Conservation (phyloP, 2,888 invertebrate genomes). For the Melangyna quadrimaculata region DNA sequence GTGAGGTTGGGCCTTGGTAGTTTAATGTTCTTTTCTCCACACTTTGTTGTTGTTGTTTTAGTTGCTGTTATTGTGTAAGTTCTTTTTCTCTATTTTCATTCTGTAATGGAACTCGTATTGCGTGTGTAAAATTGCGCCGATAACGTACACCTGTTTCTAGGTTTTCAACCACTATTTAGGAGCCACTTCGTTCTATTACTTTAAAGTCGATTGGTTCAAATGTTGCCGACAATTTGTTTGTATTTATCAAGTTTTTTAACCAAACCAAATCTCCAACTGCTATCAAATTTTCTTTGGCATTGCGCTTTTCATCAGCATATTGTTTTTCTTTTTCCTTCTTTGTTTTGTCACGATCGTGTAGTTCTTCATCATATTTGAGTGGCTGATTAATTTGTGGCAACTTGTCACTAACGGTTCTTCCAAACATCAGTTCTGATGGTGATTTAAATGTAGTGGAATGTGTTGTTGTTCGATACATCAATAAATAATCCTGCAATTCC, state of each 20-base stretch:
- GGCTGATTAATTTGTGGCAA: constrained; percentile 55
- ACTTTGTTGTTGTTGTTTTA: background rate
- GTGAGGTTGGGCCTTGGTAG: background rate
- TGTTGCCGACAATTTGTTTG: constrained; percentile 35
- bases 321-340: too few species aligned
- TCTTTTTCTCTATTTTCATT: background rate
- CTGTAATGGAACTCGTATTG: background rate
- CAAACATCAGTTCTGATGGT: constrained; percentile 30
- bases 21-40: background rate
- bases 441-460: constrained; percentile 64
- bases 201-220: constrained; percentile 30
- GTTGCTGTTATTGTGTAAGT: too few species aligned
- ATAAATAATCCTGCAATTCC: background rate
- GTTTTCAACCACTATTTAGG: constrained; percentile 29
- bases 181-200: too few species aligned
- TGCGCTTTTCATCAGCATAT: too few species aligned
- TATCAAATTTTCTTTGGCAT: constrained; percentile 30
- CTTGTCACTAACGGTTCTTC: constrained; percentile 70
- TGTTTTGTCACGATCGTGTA: constrained; percentile 48
- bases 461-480: constrained; percentile 22
- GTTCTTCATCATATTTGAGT: constrained; percentile 36
- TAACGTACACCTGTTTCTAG: background rate
- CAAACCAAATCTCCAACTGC: constrained; percentile 37
- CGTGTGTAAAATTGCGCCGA: background rate
- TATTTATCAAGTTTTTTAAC: constrained; percentile 25